Conservation (phyloP, 2,113 vertebrate genomes). For the Paradisaea rubra region DNA sequence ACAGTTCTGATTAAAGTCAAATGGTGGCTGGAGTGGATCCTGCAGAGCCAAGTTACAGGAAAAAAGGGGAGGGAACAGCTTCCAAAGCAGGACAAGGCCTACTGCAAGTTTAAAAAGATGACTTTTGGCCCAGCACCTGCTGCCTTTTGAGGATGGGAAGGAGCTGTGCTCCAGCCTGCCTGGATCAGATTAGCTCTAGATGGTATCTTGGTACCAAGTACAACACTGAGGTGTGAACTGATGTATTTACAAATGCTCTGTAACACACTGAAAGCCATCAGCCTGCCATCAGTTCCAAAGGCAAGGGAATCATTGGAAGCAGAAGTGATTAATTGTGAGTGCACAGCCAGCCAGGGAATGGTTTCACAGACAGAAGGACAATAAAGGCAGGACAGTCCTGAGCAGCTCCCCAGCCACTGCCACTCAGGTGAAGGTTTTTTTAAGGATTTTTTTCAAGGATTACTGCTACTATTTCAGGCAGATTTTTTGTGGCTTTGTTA, state of each 20-base stretch:
- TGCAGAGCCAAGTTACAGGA: background rate
- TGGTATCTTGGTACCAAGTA: background rate
- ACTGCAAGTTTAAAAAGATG: background rate
- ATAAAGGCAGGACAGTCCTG: background rate
- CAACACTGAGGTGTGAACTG: background rate
- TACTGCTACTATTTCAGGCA: background rate
- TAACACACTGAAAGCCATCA: background rate
- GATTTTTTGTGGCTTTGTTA: conserved; percentile 15
- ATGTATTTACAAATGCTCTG: background rate
- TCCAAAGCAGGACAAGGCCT: background rate
- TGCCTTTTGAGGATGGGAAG: background rate
- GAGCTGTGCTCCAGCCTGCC: background rate
- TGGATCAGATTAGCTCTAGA: background rate
- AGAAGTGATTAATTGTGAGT: background rate
- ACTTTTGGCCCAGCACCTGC: conserved; percentile 27
- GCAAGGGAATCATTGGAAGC: background rate
- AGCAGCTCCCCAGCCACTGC: background rate
- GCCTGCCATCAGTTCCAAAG: background rate
- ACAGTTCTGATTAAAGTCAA: conserved; percentile 31
- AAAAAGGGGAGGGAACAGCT: background rate
- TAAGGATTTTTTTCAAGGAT: background rate
- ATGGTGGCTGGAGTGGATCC: background rate
- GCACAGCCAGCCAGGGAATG: background rate
- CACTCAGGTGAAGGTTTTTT: background rate
- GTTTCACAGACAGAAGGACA: background rate